A percentile compares a stretch with the other conserved stretches of the same genome.
phyloP scores from a whole-genome alignment of 2,888 invertebrate species.

The Hemaris fuciformis region DNA sequence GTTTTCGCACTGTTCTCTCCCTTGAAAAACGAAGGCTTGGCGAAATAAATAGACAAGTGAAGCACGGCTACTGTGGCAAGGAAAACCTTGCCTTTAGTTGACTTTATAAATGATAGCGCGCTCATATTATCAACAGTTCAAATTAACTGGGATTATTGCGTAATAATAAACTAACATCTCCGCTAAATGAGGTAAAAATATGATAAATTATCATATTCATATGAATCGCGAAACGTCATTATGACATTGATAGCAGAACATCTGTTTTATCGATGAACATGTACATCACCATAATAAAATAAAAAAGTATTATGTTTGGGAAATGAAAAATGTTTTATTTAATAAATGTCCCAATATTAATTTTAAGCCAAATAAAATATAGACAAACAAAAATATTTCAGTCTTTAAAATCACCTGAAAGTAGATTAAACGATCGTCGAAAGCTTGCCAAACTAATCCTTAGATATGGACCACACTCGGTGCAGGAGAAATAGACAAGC shows the following conservation, averaged over 20 bases:
- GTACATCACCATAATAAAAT: no score
- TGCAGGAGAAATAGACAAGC: no score
- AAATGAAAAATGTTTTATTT: no score
- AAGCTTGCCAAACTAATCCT: no score
- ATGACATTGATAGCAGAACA: neutral
- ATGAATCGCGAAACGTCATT: neutral
- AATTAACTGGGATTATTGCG: conserved; percentile 10
- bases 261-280: neutral
- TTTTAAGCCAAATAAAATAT: no score
- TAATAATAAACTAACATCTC: conserved; percentile 13
- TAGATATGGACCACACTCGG: no score
- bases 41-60: conserved; percentile 65
- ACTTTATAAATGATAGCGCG: conserved; percentile 60
- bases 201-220: neutral
- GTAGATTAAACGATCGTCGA: no score
- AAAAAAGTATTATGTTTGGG: no score
- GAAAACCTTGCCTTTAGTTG: conserved; percentile 68
- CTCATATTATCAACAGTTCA: conserved; percentile 51
- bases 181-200: neutral
- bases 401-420: no score
- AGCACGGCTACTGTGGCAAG: conserved; percentile 64
- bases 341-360: no score
- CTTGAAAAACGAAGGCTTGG: conserved; percentile 73
- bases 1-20: conserved; percentile 42
- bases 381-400: no score